Evolutionary conservation across 2,113 vertebrate species (phyloP), one percentile per base, ranked within the genome.

Genomic region (Chaetorhynchus papuensis): DNA sequence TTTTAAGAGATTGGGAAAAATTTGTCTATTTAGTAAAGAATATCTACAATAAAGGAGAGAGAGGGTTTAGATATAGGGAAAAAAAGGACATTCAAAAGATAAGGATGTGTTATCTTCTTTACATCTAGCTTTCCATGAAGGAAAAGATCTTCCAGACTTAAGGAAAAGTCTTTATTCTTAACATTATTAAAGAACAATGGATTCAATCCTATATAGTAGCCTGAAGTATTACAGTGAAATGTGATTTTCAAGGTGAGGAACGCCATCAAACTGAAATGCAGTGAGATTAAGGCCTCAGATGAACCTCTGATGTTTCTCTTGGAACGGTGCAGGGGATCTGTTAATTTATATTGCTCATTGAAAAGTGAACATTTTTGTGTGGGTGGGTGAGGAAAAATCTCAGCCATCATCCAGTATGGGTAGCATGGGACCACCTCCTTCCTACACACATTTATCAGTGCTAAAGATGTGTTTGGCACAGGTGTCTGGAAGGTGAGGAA

Each of bases 401-500:
- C 52, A 76, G 69, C n/a, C 90, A 85, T 92, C 53, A 53, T 92
- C 90, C 79, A 85, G 0, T 31, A 30, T 24, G 71, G 64, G 28
- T 89, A 81, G 57, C 47, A 49, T 6, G 37, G 93, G 81, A 96
- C 94, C 92, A 85, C 90, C 54, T 75, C 89, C 93, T 96, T 94
- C 80, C 91, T 91, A 77, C 69, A 89, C 86, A 42, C 49, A 7
- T 89, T 94, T 92, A 72, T 95, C 87, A 66, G 68, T 31, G 54
- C 33, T 84, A 44, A 83, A 80, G 92, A 94, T 84, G 89, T 92
- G 72, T 85, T 96, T 97, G 92, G 90, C 95, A 72, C 92, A 92
- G 83, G 82, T 97, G 79, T 89, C 61, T 91, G 74, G 77, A 87
- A 91, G 89, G 93, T 97, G 84, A 96, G 70, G 94, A 96, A 97